Evolutionary conservation across 1,140 invertebrate genomes (phyloP).

Genomic region (Gonioctena quinquepunctata): DNA sequence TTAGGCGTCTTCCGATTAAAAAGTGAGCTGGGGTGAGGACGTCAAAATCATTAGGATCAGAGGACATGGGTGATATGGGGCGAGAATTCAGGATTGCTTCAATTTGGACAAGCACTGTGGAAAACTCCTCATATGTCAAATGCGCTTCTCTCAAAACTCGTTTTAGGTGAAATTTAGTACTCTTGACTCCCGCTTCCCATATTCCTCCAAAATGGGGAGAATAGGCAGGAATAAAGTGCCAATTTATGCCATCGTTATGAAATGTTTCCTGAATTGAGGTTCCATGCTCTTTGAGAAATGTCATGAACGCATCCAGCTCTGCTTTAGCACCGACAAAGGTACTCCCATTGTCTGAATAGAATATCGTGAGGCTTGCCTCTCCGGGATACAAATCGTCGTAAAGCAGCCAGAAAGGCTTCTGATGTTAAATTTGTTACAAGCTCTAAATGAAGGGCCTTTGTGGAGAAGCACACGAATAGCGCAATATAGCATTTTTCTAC

Average conservation of each 20-base stretch:
- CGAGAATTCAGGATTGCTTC: slow-evolving; percentile 49
- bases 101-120: slow-evolving; percentile 35
- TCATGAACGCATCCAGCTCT: slow-evolving; percentile 41
- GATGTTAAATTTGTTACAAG: slow-evolving; percentile 49
- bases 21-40: too few species aligned
- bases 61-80: slow-evolving; percentile 38
- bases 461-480: slow-evolving; percentile 52
- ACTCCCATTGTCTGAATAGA: slow-evolving; percentile 42
- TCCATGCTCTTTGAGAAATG: not conserved
- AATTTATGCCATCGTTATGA: slow-evolving; percentile 49
- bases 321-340: slow-evolving; percentile 34
- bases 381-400: slow-evolving; percentile 53
- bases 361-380: slow-evolving; percentile 38
- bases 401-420: slow-evolving; percentile 49
- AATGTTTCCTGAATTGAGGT: not conserved
- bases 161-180: slow-evolving; percentile 42
- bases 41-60: not conserved
- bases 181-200: slow-evolving; percentile 31
- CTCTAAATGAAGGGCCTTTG: slow-evolving; percentile 57
- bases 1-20: too few species aligned
- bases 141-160: slow-evolving; percentile 34
- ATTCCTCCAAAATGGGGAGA: slow-evolving; percentile 33
- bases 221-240: slow-evolving; percentile 29
- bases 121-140: slow-evolving; percentile 32
- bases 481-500: slow-evolving; percentile 49